These are phyloP conservation scores for Thunnus thynnus DNA, from an alignment of 2,113 vertebrate genomes.

Conservation along the genomic window DNA sequence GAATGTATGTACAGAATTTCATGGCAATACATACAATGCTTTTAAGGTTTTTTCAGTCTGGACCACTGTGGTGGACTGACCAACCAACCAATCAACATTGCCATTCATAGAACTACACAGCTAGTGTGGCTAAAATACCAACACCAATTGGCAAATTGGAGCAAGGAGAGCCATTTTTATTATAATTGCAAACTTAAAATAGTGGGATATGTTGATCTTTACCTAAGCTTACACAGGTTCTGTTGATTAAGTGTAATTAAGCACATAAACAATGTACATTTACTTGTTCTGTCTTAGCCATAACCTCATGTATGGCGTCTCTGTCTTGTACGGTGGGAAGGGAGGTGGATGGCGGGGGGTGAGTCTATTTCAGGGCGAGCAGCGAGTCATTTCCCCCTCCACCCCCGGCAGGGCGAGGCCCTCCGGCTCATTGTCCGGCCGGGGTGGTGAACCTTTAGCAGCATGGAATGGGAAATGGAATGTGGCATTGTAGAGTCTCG, in stretches of 20 bases:
- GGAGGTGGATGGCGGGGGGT: constrained; percentile 14
- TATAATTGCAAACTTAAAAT: no score
- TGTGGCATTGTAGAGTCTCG: constrained; percentile 70
- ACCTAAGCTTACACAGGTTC: no score
- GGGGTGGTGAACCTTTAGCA: constrained; percentile 73
- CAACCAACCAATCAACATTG: no score
- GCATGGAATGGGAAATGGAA: constrained; percentile 72
- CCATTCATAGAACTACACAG: no score
- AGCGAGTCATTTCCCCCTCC: constrained; percentile 65
- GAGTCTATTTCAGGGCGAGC: constrained; percentile 73
- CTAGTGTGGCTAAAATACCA: not conserved
- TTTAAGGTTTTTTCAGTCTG: no score
- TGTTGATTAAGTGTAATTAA: no score
- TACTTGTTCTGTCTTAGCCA: not conserved
- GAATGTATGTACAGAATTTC: no score
- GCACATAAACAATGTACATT: no score
- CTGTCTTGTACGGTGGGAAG: constrained; percentile 13
- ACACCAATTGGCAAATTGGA: not conserved
- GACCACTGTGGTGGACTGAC: no score
- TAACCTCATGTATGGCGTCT: not conserved
- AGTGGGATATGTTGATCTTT: no score
- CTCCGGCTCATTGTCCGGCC: constrained; percentile 74
- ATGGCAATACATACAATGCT: no score
- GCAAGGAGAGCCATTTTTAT: not conserved
- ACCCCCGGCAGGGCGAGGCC: constrained; percentile 63